Conservation (phyloP, 2,797 vertebrate genomes). For the Anguilla pacifica region DNA sequence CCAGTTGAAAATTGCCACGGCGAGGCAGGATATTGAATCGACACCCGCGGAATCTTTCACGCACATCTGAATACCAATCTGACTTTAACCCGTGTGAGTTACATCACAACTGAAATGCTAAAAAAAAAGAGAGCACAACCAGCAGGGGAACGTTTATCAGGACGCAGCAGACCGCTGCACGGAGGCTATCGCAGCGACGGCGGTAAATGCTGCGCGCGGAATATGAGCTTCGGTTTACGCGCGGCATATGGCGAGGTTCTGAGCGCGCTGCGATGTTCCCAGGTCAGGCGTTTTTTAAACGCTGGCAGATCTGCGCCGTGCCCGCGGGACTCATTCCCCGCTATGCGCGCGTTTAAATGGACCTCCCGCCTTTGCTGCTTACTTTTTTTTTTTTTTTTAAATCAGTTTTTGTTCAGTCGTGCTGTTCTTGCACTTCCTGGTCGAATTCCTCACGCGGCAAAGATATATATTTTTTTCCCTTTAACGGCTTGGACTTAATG, state of each 20-base stretch:
- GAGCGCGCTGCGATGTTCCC: not conserved
- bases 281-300: not conserved
- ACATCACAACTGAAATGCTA: not conserved
- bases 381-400: not conserved
- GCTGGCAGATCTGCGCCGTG: not conserved
- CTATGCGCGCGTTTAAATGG: no score
- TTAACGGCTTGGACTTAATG: not conserved
- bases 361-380: not conserved
- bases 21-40: not conserved
- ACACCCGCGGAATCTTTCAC: not conserved
- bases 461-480: not conserved
- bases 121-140: not conserved
- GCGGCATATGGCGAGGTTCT: not conserved
- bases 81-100: not conserved
- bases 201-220: not conserved
- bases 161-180: not conserved
- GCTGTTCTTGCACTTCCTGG: not conserved
- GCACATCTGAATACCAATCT: not conserved
- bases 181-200: not conserved
- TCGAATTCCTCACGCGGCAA: not conserved
- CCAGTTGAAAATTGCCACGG: not conserved
- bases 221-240: not conserved
- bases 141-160: not conserved
- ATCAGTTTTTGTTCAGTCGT: not conserved
- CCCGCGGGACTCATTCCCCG: not conserved